phyloP scores from a whole-genome alignment of 2,797 vertebrate species.

The Chromis chromis region DNA sequence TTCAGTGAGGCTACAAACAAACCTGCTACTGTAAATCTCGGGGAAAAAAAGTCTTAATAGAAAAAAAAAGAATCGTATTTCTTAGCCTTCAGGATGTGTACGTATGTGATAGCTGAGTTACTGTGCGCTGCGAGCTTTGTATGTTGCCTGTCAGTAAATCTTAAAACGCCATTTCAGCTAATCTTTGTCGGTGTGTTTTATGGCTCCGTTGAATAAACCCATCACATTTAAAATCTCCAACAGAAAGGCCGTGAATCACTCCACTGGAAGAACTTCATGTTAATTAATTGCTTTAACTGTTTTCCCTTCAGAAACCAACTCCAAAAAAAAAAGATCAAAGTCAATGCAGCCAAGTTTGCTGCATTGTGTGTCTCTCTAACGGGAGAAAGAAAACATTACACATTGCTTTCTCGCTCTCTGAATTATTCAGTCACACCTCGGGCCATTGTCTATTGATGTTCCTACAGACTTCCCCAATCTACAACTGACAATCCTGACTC shows the following conservation, averaged over 20 bases:
- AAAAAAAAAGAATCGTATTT: neutral
- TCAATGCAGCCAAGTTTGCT: slow-evolving; percentile 40
- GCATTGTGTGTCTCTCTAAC: slow-evolving; percentile 61
- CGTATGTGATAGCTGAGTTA: neutral
- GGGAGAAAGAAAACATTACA: slow-evolving; percentile 55
- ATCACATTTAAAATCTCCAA: slow-evolving; percentile 23
- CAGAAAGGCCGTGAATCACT: slow-evolving; percentile 47
- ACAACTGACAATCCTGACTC: slow-evolving; percentile 63
- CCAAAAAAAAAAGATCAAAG: slow-evolving; percentile 71
- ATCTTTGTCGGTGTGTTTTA: slow-evolving; percentile 8
- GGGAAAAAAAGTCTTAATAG: neutral
- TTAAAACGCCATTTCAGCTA: neutral
- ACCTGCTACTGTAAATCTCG: neutral
- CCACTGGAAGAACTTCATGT: slow-evolving; percentile 37
- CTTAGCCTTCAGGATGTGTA: neutral
- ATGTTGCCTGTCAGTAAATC: neutral
- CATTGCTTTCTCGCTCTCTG: slow-evolving; percentile 60
- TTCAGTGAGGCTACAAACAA: slow-evolving; percentile 12
- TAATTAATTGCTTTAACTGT: slow-evolving; percentile 71
- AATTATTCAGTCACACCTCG: slow-evolving; percentile 79
- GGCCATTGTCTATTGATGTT: slow-evolving; percentile 80
- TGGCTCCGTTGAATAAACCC: neutral
- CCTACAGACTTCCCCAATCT: slow-evolving; percentile 64
- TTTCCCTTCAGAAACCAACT: slow-evolving; percentile 59
- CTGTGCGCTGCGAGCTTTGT: neutral